Conservation (phyloP, 2,888 invertebrate species). For the Aphrophora alni region DNA sequence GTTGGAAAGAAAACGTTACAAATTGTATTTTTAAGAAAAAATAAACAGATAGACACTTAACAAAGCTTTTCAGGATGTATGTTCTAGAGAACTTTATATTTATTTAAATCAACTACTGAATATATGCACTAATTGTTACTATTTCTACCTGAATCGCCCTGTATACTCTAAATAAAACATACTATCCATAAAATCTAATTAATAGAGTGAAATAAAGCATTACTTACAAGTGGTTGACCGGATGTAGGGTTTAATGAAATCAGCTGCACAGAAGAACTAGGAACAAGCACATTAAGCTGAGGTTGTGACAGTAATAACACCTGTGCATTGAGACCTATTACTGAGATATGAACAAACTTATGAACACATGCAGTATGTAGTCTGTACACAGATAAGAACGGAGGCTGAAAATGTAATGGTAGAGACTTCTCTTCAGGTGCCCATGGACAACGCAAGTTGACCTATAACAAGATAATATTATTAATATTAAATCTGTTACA, state of each 20-base stretch:
- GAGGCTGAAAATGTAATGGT: conserved; percentile 80
- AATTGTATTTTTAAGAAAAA: too few relatives aligned
- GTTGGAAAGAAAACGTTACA: too few relatives aligned
- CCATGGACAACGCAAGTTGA: conserved; percentile 84
- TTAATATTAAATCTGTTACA: not conserved
- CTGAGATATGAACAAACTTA: conserved; percentile 83
- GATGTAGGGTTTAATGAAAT: conserved; percentile 70
- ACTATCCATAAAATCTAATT: too few relatives aligned
- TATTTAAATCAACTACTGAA: too few relatives aligned
- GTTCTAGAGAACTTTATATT: too few relatives aligned
- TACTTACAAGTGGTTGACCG: conserved; percentile 57
- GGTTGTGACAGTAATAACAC: conserved; percentile 57
- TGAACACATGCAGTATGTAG: conserved; percentile 83
- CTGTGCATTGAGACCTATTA: conserved; percentile 64
- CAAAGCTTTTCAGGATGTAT: too few relatives aligned
- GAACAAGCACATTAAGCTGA: conserved; percentile 50
- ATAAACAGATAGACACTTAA: too few relatives aligned
- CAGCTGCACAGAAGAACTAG: conserved; percentile 61
- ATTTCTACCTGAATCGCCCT: too few relatives aligned
- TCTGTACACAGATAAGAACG: conserved; percentile 79
- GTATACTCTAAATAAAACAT: too few relatives aligned
- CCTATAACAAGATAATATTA: conserved; percentile 55
- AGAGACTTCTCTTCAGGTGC: conserved; percentile 74
- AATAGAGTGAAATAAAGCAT: not conserved
- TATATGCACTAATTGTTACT: too few relatives aligned